Evolutionary conservation across 2,888 invertebrate species (phyloP).

Genomic region (Nymphalis c-album): DNA sequence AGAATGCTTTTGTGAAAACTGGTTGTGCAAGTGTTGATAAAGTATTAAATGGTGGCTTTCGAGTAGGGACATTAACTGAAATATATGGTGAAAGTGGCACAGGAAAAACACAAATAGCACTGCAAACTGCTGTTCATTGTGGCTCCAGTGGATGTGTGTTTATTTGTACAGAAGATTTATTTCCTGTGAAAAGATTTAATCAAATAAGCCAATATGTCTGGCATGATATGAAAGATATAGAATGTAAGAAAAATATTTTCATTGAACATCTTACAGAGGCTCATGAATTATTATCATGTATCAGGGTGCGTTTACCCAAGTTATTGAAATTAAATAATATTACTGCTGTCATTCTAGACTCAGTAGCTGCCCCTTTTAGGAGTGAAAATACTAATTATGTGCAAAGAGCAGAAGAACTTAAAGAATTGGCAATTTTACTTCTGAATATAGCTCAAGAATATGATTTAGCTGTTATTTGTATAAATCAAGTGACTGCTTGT

Average conservation of each 20-base stretch:
- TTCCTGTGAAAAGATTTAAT: slow-evolving; percentile 70
- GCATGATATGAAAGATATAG: slow-evolving; percentile 42
- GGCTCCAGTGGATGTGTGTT: slow-evolving; percentile 84
- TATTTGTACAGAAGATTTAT: slow-evolving; percentile 89
- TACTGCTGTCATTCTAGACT: slow-evolving; percentile 66
- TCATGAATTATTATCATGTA: slow-evolving; percentile 63
- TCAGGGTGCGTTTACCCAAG: slow-evolving; percentile 63
- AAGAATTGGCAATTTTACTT: slow-evolving; percentile 63
- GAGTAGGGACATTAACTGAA: slow-evolving; percentile 86
- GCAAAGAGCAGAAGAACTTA: slow-evolving; percentile 70
- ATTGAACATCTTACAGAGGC: slow-evolving; percentile 71
- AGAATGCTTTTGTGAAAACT: slow-evolving; percentile 55
- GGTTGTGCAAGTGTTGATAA: slow-evolving; percentile 84
- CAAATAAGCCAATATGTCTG: slow-evolving; percentile 57
- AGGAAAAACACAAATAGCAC: slow-evolving; percentile 90
- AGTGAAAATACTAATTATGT: slow-evolving; percentile 67
- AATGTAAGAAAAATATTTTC: slow-evolving; percentile 65
- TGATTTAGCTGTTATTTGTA: slow-evolving; percentile 65
- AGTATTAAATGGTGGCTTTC: slow-evolving; percentile 85
- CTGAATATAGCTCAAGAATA: slow-evolving; percentile 57
- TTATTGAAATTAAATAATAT: slow-evolving; percentile 54
- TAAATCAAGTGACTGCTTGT: slow-evolving; percentile 71
- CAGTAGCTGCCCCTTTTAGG: slow-evolving; percentile 73
- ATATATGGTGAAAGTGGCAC: slow-evolving; percentile 90
- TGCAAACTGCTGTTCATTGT: slow-evolving; percentile 85